These are phyloP conservation scores for Miniopterus natalensis DNA, from an alignment of 2,113 vertebrate species.

Conservation along the genomic window DNA sequence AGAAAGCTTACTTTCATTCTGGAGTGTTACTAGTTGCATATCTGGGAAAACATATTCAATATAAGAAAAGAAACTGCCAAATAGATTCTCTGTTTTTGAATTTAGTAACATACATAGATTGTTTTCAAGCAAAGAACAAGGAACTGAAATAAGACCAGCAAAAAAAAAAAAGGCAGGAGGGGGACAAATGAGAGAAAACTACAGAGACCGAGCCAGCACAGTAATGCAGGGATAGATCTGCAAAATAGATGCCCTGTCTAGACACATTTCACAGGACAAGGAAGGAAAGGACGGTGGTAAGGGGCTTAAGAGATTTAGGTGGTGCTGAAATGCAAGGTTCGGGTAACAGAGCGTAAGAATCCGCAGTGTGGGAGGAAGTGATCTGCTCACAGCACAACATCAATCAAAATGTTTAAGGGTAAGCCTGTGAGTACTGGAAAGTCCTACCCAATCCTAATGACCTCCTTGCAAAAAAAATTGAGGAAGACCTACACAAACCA, in stretches of 20 bases:
- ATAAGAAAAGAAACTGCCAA: neutral
- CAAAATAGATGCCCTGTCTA: neutral
- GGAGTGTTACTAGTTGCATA: slow-evolving; percentile 13
- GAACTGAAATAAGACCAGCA: neutral
- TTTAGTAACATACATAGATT: neutral
- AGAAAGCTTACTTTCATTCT: slow-evolving; percentile 37
- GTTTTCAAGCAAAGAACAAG: neutral
- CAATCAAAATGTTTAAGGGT: neutral
- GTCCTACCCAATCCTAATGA: fast-evolving
- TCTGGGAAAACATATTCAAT: slow-evolving; percentile 9
- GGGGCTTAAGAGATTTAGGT: no score
- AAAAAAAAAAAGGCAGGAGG: neutral
- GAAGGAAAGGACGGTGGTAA: neutral
- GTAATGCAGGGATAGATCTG: neutral
- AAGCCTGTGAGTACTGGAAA: neutral
- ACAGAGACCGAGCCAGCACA: fast-evolving
- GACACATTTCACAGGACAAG: neutral
- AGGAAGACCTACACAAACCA: neutral
- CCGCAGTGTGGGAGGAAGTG: neutral
- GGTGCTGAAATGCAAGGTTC: neutral
- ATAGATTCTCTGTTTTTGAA: neutral
- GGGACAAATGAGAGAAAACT: neutral
- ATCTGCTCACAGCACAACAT: fast-evolving
- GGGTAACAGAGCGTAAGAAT: neutral
- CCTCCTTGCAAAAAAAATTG: neutral